phyloP scores from a whole-genome alignment of 2,888 invertebrate genomes.

The Nycteola revayana region DNA sequence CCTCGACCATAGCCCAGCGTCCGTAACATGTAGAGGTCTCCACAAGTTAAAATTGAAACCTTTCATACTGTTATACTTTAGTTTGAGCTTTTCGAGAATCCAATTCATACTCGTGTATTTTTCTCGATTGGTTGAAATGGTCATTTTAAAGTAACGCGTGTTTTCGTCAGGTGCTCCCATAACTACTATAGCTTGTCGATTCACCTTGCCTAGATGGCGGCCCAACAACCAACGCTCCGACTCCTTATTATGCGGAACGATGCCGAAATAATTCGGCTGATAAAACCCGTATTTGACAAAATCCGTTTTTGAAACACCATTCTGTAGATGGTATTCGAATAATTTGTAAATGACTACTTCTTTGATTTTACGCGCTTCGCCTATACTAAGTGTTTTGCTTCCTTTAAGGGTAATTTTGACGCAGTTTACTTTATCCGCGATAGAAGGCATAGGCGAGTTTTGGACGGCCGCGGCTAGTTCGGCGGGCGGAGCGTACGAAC shows the following conservation, averaged over 20 bases:
- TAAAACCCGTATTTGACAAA: constrained; percentile 61
- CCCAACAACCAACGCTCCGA: constrained; percentile 55
- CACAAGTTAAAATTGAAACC: constrained; percentile 59
- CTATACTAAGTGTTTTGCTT: constrained; percentile 42
- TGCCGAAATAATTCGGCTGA: constrained; percentile 53
- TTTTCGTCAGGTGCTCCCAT: constrained; percentile 45
- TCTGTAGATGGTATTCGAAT: constrained; percentile 52
- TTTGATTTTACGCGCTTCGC: constrained; percentile 57
- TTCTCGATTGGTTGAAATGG: constrained; percentile 31
- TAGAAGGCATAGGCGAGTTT: constrained; percentile 51
- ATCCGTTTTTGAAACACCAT: constrained; percentile 49
- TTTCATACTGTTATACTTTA: constrained; percentile 57
- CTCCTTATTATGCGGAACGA: constrained; percentile 59
- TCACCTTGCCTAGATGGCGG: constrained; percentile 52
- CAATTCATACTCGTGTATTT: constrained; percentile 6
- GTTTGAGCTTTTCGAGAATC: constrained; percentile 46
- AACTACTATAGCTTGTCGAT: constrained; percentile 43
- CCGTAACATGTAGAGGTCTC: constrained; percentile 40
- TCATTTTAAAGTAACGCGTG: constrained; percentile 50
- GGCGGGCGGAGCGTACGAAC: constrained; percentile 29
- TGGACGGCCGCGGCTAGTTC: constrained; percentile 35
- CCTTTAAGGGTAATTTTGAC: constrained; percentile 58
- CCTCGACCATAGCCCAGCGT: constrained; percentile 4
- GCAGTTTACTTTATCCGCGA: constrained; percentile 41
- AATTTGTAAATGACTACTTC: constrained; percentile 58